Conservation (phyloP, 2,888 invertebrate genomes). For the Archaeoteleia sp. region DNA sequence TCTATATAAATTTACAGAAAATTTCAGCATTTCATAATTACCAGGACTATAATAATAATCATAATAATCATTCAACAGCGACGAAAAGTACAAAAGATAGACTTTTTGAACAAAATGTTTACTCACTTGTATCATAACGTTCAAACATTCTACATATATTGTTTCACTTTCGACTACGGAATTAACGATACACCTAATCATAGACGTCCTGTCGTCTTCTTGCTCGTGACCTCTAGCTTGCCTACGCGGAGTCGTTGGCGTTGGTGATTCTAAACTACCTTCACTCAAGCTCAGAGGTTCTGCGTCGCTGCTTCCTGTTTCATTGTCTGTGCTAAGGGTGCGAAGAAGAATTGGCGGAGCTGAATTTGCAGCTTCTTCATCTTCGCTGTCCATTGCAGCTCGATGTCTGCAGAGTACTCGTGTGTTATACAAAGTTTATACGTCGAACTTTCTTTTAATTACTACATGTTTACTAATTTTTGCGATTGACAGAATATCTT, state of each 20-base stretch:
- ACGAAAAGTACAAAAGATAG: no score
- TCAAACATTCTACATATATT: slow-evolving; percentile 91
- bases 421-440: slow-evolving; percentile 28
- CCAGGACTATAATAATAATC: no score
- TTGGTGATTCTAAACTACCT: slow-evolving; percentile 72
- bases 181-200: slow-evolving; percentile 91
- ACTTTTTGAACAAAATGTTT: no score
- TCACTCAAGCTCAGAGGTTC: slow-evolving; percentile 73
- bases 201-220: slow-evolving; percentile 86
- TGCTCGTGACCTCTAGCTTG: slow-evolving; percentile 78
- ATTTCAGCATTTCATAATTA: no score
- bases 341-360: slow-evolving; percentile 71
- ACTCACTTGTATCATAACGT: slow-evolving; percentile 89
- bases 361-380: slow-evolving; percentile 71
- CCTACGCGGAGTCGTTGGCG: slow-evolving; percentile 71
- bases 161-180: slow-evolving; percentile 95
- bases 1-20: no score
- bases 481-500: no score
- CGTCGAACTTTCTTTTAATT: no score
- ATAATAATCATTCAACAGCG: no score
- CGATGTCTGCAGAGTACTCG: slow-evolving; percentile 63
- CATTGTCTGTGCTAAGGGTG: slow-evolving; percentile 72
- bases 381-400: slow-evolving; percentile 72
- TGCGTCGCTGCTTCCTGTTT: slow-evolving; percentile 73
- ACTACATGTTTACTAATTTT: no score